Evolutionary conservation across 2,888 invertebrate species (phyloP).

Genomic region (Oscheius onirici): DNA sequence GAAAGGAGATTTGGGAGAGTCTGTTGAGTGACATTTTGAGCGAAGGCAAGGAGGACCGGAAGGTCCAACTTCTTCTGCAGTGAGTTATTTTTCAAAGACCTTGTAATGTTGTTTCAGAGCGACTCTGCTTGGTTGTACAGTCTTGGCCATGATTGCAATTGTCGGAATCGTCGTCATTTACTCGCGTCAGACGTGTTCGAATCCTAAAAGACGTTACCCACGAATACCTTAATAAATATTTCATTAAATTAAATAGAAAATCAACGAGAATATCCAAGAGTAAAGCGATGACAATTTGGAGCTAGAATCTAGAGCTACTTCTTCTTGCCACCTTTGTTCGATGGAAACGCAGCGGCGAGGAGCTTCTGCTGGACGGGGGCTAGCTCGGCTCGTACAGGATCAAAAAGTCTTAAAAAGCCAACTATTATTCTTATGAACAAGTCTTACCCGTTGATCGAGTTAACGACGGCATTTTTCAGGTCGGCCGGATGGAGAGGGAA

Average conservation of each 20-base stretch:
- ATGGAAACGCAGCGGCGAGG: conserved; percentile 52
- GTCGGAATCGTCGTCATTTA: conserved; percentile 59
- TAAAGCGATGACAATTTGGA: no score
- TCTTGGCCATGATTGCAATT: conserved; percentile 44
- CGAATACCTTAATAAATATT: conserved; percentile 6
- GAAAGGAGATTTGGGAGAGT: conserved; percentile 17
- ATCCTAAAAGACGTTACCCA: background rate
- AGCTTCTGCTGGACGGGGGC: conserved; percentile 44
- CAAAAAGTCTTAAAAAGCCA: conserved; percentile 53
- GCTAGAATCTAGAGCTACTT: background rate
- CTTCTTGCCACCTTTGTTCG: conserved; percentile 48
- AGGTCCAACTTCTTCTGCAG: conserved; percentile 27
- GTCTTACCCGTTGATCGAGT: conserved; percentile 82
- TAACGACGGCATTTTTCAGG: conserved; percentile 86
- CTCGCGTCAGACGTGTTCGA: conserved; percentile 28
- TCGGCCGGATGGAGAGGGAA: conserved; percentile 86
- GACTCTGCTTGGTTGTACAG: conserved; percentile 20
- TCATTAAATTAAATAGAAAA: background rate
- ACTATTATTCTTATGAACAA: background rate
- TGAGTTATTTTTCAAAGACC: background rate
- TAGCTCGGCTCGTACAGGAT: conserved; percentile 47
- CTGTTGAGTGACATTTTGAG: conserved; percentile 25
- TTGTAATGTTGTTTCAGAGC: conserved; percentile 7
- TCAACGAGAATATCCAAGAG: background rate
- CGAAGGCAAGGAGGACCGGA: conserved; percentile 23